Evolutionary conservation across 1,140 invertebrate genomes (phyloP).

Genomic region (Pseudomyrmex dendroicus): DNA sequence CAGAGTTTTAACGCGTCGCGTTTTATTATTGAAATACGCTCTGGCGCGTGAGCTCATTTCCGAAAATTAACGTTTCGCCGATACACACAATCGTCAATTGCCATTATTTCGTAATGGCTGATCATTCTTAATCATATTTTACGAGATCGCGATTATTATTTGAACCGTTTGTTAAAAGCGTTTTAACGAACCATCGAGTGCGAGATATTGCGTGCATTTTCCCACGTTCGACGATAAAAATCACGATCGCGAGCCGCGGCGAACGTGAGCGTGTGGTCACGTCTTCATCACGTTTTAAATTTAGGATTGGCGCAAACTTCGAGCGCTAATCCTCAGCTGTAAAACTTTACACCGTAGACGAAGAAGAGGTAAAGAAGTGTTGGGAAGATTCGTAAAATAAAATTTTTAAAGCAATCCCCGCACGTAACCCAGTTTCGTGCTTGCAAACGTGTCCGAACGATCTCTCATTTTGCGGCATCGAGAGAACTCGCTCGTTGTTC

Average conservation of each 20-base stretch:
- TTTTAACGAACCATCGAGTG: no score
- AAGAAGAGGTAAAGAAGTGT: not conserved
- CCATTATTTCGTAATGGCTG: not conserved
- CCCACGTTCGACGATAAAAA: not conserved
- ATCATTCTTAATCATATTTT: conserved; percentile 9
- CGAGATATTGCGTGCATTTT: no score
- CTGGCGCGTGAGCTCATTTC: no score
- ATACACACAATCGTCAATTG: not conserved
- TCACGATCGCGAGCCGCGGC: not conserved
- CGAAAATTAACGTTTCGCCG: not conserved
- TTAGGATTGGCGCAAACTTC: conserved; percentile 27
- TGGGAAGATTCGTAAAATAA: conserved; percentile 70
- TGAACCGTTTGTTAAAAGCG: no score
- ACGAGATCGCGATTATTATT: not conserved
- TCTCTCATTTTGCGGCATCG: conserved; percentile 67
- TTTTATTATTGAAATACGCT: not conserved
- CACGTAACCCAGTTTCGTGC: conserved; percentile 72
- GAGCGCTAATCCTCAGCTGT: conserved; percentile 49
- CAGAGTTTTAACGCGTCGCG: not conserved
- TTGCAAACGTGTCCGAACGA: conserved; percentile 69
- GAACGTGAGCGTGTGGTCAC: not conserved
- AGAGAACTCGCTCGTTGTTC: conserved; percentile 33
- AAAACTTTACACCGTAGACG: conserved; percentile 64
- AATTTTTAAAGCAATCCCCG: conserved; percentile 73
- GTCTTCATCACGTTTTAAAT: conserved; percentile 49